Evolutionary conservation across 2,888 invertebrate genomes (phyloP), one percentile per base, ranked within the genome.

Genomic region (Sphaeridia pumilis): DNA sequence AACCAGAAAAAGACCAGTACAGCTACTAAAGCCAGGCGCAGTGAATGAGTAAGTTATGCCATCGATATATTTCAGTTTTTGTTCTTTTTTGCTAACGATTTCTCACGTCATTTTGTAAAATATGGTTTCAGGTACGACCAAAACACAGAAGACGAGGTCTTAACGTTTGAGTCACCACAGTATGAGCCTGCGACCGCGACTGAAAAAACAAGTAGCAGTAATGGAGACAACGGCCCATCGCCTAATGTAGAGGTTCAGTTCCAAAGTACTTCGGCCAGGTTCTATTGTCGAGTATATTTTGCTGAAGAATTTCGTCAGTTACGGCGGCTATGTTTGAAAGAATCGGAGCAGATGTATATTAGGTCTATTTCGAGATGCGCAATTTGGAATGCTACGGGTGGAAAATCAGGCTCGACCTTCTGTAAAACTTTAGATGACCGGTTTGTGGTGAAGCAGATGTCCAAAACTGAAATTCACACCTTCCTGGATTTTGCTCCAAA

Each of bases 371-470:
- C 86, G 34, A 77, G 83, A 58, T 90, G 90, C 68, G 78, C 85
- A 34, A 84, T 83, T 50, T 95, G 94, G 94, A 85, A 86, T 44
- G 93, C 97, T 0, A 77, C 84, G 60, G 98, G 97, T 3, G 98
- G 98, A 28, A 98, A 98, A 72, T 95, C 95, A 1, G 97, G 97
- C 1, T 94, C 93, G 5, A 81, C 84, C 28, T 98, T 98, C 74
- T 87, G 88, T 68, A 95, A 95, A 75, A 94, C 92, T 35, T 78
- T 80, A 71, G 93, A 95, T 71, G 93, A 92, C 70, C 77, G 93
- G 50, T 94, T 92, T 69, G 86, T 97, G 52, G 73, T 97, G 58
- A 97, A 97, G 69, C 93, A 94, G 74, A 89, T 95, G 88, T 85
- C 86, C 2, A 81, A 84, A 59, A 79, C 83, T 54, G 98, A 98